A percentile compares a stretch with the other conserved stretches of the same genome.
Evolutionary conservation across 2,113 vertebrate species (phyloP).

Genomic region (Rhinopomastus cyanomelas): DNA sequence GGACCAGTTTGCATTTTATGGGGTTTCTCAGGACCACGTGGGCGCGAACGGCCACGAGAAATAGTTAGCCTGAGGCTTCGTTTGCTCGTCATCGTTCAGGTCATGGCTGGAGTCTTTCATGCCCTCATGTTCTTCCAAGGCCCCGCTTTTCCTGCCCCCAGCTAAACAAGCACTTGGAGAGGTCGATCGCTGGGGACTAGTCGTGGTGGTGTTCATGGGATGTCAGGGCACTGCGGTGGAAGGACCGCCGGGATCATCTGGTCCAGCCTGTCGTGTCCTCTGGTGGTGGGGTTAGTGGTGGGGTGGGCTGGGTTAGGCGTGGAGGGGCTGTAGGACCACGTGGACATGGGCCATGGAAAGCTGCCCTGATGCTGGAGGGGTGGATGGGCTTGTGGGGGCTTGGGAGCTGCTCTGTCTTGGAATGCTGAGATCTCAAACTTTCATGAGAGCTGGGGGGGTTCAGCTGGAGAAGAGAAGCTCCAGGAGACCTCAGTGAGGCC

Average conservation of each 20-base stretch:
- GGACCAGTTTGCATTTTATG: neutral
- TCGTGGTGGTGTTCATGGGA: no score
- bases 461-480: no score
- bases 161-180: neutral
- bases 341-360: accelerated
- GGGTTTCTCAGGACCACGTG: neutral
- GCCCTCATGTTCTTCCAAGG: neutral
- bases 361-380: no score
- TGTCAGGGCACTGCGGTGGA: no score
- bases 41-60: neutral
- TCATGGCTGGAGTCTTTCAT: neutral
- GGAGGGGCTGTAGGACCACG: neutral
- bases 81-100: neutral
- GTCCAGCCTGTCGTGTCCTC: no score
- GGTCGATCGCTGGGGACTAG: no score
- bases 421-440: neutral
- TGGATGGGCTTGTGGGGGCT: neutral
- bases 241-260: no score
- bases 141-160: accelerated
- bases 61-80: neutral
- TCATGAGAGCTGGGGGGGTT: accelerated
- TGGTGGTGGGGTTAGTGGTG: neutral
- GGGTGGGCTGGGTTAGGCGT: neutral
- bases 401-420: neutral
- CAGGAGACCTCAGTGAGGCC: no score